Conservation (phyloP, 2,888 invertebrate species). For the Spialia ferax region DNA sequence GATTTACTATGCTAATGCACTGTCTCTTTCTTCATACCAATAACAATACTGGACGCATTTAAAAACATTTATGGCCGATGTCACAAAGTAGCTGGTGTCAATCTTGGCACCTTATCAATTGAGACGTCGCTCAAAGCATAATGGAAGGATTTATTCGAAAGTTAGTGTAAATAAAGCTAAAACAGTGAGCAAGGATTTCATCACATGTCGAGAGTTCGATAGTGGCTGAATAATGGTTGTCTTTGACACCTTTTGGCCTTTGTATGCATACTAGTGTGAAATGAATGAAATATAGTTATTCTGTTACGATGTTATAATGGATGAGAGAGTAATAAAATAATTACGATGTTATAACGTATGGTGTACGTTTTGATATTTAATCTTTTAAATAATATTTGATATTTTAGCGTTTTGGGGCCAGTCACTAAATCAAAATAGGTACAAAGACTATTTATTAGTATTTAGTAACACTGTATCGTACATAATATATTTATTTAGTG, state of each 20-base stretch:
- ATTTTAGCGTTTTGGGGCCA: neutral
- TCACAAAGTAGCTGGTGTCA: slow-evolving; percentile 29
- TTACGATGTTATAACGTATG: no score
- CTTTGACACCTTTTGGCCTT: neutral
- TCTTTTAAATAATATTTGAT: neutral
- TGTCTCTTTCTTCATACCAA: slow-evolving; percentile 12
- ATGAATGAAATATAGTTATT: neutral
- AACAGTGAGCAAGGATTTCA: slow-evolving; percentile 18
- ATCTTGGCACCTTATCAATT: slow-evolving; percentile 38
- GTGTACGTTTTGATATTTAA: no score
- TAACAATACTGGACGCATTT: slow-evolving; percentile 28
- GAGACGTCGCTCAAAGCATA: slow-evolving; percentile 33
- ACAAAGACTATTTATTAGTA: neutral
- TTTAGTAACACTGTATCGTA: no score
- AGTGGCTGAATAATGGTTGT: slow-evolving; percentile 18
- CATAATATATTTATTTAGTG: no score
- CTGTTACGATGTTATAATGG: neutral
- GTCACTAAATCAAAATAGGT: neutral
- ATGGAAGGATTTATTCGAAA: slow-evolving; percentile 23
- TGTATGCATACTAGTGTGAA: slow-evolving; percentile 18
- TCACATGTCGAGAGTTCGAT: slow-evolving; percentile 11
- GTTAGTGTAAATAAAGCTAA: slow-evolving; percentile 26
- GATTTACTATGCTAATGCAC: slow-evolving; percentile 18
- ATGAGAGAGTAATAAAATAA: no score
- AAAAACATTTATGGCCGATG: slow-evolving; percentile 29